Percentiles rank a stretch among this genome's conserved stretches.
Evolutionary conservation across 2,888 invertebrate species (phyloP).

Genomic region (Epirrhoe tristata): DNA sequence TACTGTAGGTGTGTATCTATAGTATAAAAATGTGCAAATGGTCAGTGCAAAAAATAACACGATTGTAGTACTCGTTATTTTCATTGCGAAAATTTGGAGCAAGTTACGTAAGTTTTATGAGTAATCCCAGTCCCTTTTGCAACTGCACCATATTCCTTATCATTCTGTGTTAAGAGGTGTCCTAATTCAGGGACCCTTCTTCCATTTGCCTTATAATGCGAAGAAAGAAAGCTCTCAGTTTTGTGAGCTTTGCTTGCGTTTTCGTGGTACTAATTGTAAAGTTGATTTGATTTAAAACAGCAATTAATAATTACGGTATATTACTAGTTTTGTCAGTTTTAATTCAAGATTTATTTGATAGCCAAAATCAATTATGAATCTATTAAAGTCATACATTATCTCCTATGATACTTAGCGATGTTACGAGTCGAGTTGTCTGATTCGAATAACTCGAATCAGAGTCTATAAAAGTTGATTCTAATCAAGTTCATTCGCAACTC

Average conservation of each 20-base stretch:
- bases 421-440: too few relatives aligned
- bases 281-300: not conserved
- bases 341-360: too few relatives aligned
- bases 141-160: conserved; percentile 25
- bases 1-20: too few relatives aligned
- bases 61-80: not conserved
- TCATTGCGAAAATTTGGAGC: not conserved
- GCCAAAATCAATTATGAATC: too few relatives aligned
- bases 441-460: too few relatives aligned
- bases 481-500: too few relatives aligned
- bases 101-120: conserved; percentile 3
- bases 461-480: too few relatives aligned
- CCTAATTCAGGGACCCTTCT: conserved; percentile 15
- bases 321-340: too few relatives aligned
- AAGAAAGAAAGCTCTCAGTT: conserved; percentile 2
- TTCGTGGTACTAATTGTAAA: not conserved
- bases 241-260: conserved; percentile 10
- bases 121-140: conserved; percentile 7
- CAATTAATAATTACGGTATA: not conserved
- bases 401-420: too few relatives aligned
- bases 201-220: conserved; percentile 9
- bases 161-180: conserved; percentile 16
- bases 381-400: too few relatives aligned
- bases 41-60: too few relatives aligned
- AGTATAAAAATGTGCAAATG: too few relatives aligned